Base-by-base conservation (phyloP, 2,888 invertebrate species). In the Silvanus unidentatus region DNA sequence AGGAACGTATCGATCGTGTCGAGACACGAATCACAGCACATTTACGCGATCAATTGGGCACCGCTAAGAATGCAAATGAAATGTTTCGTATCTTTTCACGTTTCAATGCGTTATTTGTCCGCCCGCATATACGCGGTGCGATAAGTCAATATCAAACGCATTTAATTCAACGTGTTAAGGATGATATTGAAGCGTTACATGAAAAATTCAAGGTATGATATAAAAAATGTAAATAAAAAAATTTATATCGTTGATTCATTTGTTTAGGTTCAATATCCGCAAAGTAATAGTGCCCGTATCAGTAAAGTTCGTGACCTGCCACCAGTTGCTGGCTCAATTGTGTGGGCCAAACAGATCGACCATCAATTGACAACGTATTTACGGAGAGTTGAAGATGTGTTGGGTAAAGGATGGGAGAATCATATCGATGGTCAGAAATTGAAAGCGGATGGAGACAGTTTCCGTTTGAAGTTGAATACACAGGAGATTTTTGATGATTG, bases 121-220 rank as follows among this genome's bases (percentile, higher is more conserved):
- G 99, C 6, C 98, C 97, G 1, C 98, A 99, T 73, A 99, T 99
- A 67, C 84, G 97, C 42, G 98, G 99, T 37, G 99, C 99, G 15
- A 99, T 99, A 57, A 80, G 98, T 36, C 99, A 99, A 73, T 99
- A 99, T 73, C 99, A 99, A 74, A 97, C 98, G 0, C 97, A 99
- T 70, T 80, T 99, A 43, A 99, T 99, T 66, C 97, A 98, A 67
- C 81, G 98, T 41, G 99, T 99, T 14, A 99, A 99, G 72, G 98
- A 98, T 66, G 99, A 99, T 66, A 99, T 99, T 58, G 97, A 97
- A 69, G 84, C 92, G 0, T 74, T 99, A 44, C 98, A 99, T 71
- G 96, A 97, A 68, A 98, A 98, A 70, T 98, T 98, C 66, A 98
- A 98, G 80, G 92, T 90, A 44, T 42, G 35, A 9, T 22, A 37